Conservation (phyloP, 2,888 invertebrate species). For the Diplolepis rosae region DNA sequence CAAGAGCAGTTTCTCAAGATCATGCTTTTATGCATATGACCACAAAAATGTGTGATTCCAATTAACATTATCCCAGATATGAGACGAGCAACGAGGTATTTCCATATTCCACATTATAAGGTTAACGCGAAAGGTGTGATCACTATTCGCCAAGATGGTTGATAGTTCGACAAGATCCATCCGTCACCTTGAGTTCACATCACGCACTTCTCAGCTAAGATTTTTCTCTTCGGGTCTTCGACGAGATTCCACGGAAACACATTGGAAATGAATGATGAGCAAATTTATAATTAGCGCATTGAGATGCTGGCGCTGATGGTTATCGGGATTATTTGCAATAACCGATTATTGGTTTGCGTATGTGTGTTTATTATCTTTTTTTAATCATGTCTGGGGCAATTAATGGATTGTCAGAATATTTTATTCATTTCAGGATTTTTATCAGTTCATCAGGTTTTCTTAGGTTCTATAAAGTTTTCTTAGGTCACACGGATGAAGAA, state of each 20-base stretch:
- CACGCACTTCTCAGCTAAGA: neutral
- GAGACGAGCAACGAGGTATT: constrained; percentile 13
- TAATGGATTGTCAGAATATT: constrained; percentile 22
- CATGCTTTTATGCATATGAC: neutral
- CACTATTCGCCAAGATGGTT: constrained; percentile 14
- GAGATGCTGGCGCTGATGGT: constrained; percentile 24
- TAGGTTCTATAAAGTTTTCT: constrained; percentile 6
- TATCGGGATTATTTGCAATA: constrained; percentile 26
- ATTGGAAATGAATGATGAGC: constrained; percentile 28
- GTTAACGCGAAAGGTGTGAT: constrained; percentile 11
- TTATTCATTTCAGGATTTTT: constrained; percentile 28
- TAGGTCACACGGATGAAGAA: neutral
- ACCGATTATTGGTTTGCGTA: constrained; percentile 25
- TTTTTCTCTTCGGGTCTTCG: neutral
- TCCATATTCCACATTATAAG: constrained; percentile 17
- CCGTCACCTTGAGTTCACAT: constrained; percentile 19
- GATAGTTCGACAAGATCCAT: constrained; percentile 14
- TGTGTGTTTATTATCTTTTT: constrained; percentile 11
- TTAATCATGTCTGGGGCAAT: constrained; percentile 22
- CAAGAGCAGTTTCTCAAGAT: constrained; percentile 9
- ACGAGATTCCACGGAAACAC: constrained; percentile 18
- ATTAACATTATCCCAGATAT: constrained; percentile 29
- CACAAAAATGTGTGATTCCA: constrained; percentile 17
- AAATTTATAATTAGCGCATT: constrained; percentile 16
- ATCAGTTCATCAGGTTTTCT: constrained; percentile 17